Evolutionary conservation across 2,888 invertebrate genomes (phyloP), one percentile per base, ranked within the genome.

Genomic region (Clivina fossor): DNA sequence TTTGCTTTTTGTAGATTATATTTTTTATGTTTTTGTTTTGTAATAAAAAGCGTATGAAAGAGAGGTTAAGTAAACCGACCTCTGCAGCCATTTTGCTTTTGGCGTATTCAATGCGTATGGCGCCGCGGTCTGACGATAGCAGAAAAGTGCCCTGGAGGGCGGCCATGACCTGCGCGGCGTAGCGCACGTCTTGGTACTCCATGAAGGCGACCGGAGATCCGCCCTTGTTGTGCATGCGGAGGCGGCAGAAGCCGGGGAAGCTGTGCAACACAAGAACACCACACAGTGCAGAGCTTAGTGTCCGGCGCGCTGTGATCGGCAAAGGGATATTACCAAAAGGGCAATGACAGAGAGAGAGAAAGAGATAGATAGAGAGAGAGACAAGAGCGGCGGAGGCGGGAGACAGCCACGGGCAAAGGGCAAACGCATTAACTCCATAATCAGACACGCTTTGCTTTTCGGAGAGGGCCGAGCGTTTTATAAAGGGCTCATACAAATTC

Each of bases 21-120:
- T 19, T 19, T n/a, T 40, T 19, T 40, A 11, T 26, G 26, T 11
- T 24, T 43, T 43, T 13, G 7, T 43, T 43, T 24, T 43, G 13
- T n/a, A n/a, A n/a, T n/a, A n/a, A n/a, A n/a, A n/a, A n/a, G n/a
- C n/a, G n/a, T n/a, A n/a, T n/a, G n/a, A 11, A 43, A 49, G 59
- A 54, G 57, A 59, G 57, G 56, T 58, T 57, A 67, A 65, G 44
- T 60, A 70, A 74, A 77, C 78, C 76, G 77, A 79, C 82, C 75
- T 81, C 79, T 79, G 89, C 90, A 74, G 93, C 92, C 95, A 97
- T 95, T 86, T 96, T 96, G 80, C 91, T 93, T 82, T 94, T 93
- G 77, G 97, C 97, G 83, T 90, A 98, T 83, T 98, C 97, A 78
- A 98, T 95, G 76, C 96, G 89, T 76, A 98, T 94, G 74, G 95